Conservation (phyloP, 1,140 invertebrate genomes). For the Calliopsis andreniformis region DNA sequence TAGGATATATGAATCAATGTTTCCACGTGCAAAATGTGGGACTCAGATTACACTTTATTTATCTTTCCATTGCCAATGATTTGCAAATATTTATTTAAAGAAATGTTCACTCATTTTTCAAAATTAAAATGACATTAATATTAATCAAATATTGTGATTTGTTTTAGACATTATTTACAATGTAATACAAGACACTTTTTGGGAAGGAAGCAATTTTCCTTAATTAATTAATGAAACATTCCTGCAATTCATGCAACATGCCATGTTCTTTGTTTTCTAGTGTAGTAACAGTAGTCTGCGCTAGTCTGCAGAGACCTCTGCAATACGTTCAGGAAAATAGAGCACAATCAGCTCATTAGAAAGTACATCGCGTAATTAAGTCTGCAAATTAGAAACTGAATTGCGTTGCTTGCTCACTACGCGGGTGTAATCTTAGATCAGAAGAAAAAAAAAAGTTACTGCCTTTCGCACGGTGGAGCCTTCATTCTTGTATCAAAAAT, state of each 20-base stretch:
- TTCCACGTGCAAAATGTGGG: not conserved
- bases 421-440: conserved; percentile 10
- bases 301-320: not conserved
- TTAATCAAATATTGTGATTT: too few relatives aligned
- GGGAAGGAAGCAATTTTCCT: not conserved
- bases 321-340: conserved; percentile 5
- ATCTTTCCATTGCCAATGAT: too few relatives aligned
- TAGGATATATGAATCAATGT: not conserved
- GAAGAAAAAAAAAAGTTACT: not conserved
- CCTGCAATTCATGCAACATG: too few relatives aligned
- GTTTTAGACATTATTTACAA: too few relatives aligned
- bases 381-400: conserved; percentile 27
- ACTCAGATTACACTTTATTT: too few relatives aligned
- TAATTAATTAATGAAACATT: not conserved
- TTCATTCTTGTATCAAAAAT: conserved; percentile 23
- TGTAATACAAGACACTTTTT: too few relatives aligned
- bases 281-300: not conserved
- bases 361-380: conserved; percentile 23
- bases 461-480: conserved; percentile 8
- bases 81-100: too few relatives aligned
- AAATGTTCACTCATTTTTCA: too few relatives aligned
- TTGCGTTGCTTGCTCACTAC: conserved; percentile 6
- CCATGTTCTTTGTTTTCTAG: too few relatives aligned
- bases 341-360: conserved; percentile 28
- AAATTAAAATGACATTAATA: too few relatives aligned